Base-by-base conservation (phyloP, 2,888 invertebrate genomes). In the Lasius fuliginosus region DNA sequence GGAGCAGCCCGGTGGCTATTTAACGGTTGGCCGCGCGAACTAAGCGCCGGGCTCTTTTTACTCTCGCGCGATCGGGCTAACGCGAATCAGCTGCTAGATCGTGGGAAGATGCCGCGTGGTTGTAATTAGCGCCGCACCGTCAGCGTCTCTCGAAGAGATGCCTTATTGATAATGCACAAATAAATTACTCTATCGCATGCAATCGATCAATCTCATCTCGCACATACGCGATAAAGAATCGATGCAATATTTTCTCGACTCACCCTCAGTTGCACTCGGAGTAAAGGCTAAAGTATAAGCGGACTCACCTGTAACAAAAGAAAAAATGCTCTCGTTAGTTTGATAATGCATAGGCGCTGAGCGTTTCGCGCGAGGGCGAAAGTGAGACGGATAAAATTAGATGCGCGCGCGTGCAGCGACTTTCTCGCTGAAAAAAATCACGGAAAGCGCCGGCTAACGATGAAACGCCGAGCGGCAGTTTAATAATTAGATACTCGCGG, bases 11-110 rank as follows among this genome's bases (percentile, higher is more conserved):
- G 64, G 64, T 74, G 46, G 64, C 84, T 36, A 83, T 87, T 90
- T 88, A 84, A 88, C 90, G 90, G 85, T 87, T 84, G 82, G 79
- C 81, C 86, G 86, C 87, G 87, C 87, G 79, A 84, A 83, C 76
- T 87, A 89, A 89, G 81, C 71, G 65, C 30, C 84, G 68, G 71
- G 53, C 65, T 81, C 73, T 79, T 62, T 81, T 79, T 69, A 79
- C 79, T 79, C 79, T 69, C 67, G 77, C 79, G 69, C 58, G 79
- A 79, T 69, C 69, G 27, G 33, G 12, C 2, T 60, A 79, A 79
- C 79, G 79, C 79, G 69, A 69, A 40, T 79, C 69, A 46, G 69
- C 60, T 46, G 79, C 18, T 56, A 60, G 58, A 79, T 79, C 79
- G 79, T 79, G 79, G 69, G 79, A 79, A 79, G 79, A 79, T 79